These are phyloP conservation scores for Bubo blakistoni DNA, from an alignment of 2,113 vertebrate species.

Conservation along the genomic window DNA sequence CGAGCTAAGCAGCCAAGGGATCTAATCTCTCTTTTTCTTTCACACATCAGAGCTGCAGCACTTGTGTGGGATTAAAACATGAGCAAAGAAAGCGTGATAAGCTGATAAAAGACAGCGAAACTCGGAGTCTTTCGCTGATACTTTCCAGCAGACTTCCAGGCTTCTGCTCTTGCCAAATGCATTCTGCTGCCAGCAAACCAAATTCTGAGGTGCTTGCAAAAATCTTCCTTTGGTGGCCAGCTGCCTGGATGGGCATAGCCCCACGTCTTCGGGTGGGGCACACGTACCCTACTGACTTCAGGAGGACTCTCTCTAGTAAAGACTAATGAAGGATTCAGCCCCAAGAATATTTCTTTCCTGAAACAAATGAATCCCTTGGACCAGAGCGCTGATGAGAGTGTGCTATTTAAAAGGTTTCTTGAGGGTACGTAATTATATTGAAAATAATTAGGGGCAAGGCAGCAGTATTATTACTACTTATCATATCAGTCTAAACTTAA, in stretches of 20 bases:
- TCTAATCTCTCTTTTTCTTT: neutral
- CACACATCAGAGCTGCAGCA: neutral
- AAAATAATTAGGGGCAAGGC: conserved; percentile 63
- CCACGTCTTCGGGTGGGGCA: neutral
- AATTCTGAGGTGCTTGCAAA: neutral
- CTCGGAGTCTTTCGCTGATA: neutral
- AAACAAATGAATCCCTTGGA: conserved; percentile 52
- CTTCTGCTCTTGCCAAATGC: neutral
- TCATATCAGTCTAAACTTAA: conserved; percentile 59
- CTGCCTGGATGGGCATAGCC: neutral
- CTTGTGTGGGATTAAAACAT: neutral
- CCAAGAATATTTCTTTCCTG: conserved; percentile 25
- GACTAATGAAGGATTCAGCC: conserved; percentile 33
- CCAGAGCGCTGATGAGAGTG: neutral
- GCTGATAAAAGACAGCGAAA: neutral
- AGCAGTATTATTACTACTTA: conserved; percentile 54
- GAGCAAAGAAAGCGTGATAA: neutral
- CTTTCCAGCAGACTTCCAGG: neutral
- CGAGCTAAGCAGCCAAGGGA: neutral
- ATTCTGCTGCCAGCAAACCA: neutral
- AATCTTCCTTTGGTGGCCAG: neutral
- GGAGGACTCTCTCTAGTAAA: neutral
- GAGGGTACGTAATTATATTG: conserved; percentile 54
- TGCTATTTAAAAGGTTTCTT: conserved; percentile 66
- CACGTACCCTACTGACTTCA: neutral